Base-by-base conservation (phyloP, 2,797 vertebrate species). In the Falco naumanni region DNA sequence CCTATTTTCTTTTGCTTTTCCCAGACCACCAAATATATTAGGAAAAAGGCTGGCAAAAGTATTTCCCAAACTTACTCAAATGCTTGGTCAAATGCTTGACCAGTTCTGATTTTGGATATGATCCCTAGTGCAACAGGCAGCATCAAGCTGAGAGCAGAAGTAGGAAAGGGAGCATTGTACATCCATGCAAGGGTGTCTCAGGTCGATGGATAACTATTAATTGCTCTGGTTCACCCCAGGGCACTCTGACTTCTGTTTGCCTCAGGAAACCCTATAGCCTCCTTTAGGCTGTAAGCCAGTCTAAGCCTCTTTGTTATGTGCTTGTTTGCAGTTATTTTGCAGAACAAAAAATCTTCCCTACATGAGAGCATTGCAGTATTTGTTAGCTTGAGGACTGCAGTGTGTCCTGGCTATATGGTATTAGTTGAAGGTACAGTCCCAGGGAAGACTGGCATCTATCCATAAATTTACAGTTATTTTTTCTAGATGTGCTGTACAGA, bases 41-140 rank as follows among this genome's bases (percentile, higher is more conserved):
- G 47, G 15, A 64, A 13, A 75, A 79, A 56, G 5, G 4, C 5
- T 72, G 19, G 29, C 12, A 61, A 65, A 91, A 70, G 6, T 45
- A 22, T 5, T 86, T 78, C 26, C 16, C 37, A 88, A 28, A 81
- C 53, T 33, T 81, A 66, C 8, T 26, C 29, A 77, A 48, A 51
- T 47, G 6, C 8, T 51, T 33, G 29, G 12, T 20, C 33, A 88
- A 85, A 50, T 37, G 2, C 8, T 71, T 0, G 0, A 5, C 4
- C 20, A 39, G 10, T 34, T 77, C 13, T 60, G 76, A 45, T 77
- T 87, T 83, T 89, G 50, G 8, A 7, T 83, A 77, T 43, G 29
- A 51, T 24, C 18, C 4, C 9, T 72, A 48, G 12, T 9, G 5
- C 28, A 86, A 60, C 4, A 31, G 21, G 6, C 3, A 7, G 6